phyloP scores from a whole-genome alignment of 2,888 invertebrate genomes.

The Troides aeacus region DNA sequence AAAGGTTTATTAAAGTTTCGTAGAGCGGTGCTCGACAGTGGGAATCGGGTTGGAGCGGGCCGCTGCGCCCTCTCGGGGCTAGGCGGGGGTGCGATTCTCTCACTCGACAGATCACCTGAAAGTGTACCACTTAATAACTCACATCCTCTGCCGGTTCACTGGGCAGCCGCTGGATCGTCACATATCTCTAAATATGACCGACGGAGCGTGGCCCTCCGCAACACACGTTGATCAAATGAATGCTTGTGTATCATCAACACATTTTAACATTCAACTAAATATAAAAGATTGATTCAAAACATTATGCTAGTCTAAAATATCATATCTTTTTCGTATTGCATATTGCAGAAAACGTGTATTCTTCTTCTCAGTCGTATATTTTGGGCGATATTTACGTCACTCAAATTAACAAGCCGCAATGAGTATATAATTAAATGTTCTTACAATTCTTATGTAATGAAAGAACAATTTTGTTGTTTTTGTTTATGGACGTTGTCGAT shows the following conservation, averaged over 20 bases:
- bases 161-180: constrained; percentile 77
- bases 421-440: background rate
- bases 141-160: constrained; percentile 77
- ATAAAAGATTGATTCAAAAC: background rate
- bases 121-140: constrained; percentile 78
- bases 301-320: background rate
- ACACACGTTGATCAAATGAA: constrained; percentile 47
- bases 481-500: constrained; percentile 11
- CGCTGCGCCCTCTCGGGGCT: constrained; percentile 37
- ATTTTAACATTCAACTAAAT: constrained; percentile 7
- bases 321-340: background rate
- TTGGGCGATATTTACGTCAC: too few species aligned
- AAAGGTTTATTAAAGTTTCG: constrained; percentile 29
- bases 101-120: constrained; percentile 79
- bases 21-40: constrained; percentile 38
- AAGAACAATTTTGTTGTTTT: constrained; percentile 4
- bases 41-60: constrained; percentile 39
- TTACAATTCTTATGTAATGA: background rate
- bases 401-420: background rate
- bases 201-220: constrained; percentile 63
- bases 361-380: too few species aligned
- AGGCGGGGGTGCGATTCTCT: constrained; percentile 64
- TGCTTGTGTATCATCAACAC: constrained; percentile 25
- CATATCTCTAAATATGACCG: constrained; percentile 77
- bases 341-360: background rate